Percentiles rank a stretch among this genome's conserved stretches.
These are phyloP conservation scores for Physocephala rufipes DNA, from an alignment of 2,888 invertebrate genomes.

Conservation along the genomic window DNA sequence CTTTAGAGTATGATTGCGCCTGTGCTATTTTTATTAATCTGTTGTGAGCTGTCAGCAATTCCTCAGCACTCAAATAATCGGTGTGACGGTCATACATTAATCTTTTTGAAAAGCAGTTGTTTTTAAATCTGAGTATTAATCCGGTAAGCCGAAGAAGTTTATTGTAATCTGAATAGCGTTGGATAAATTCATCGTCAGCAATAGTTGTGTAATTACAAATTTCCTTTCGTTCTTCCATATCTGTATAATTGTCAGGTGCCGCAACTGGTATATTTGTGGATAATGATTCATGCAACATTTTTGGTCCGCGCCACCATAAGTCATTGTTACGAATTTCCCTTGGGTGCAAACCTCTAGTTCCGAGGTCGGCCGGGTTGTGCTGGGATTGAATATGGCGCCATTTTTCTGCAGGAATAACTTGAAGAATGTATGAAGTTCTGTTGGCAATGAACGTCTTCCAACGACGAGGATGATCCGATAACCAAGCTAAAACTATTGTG, in stretches of 20 bases:
- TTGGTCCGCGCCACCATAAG: conserved; percentile 16
- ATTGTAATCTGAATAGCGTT: conserved; percentile 7
- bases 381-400: conserved; percentile 36
- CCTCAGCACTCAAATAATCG: not conserved
- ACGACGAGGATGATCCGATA: conserved; percentile 23
- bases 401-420: conserved; percentile 22
- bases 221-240: conserved; percentile 23
- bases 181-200: not conserved
- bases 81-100: not conserved
- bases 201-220: not conserved
- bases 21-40: conserved; percentile 7
- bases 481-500: not conserved
- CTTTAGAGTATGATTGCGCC: not conserved
- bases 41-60: not conserved
- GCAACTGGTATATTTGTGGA: not conserved
- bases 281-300: not conserved
- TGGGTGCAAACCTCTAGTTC: conserved; percentile 37
- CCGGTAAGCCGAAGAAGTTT: not conserved
- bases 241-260: not conserved
- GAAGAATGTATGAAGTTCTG: conserved; percentile 28
- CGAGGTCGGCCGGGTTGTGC: conserved; percentile 39
- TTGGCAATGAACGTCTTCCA: conserved; percentile 31
- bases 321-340: conserved; percentile 18
- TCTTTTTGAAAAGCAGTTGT: not conserved
- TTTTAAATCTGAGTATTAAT: not conserved